phyloP scores from a whole-genome alignment of 2,113 vertebrate species.

The Struthidea cinerea region DNA sequence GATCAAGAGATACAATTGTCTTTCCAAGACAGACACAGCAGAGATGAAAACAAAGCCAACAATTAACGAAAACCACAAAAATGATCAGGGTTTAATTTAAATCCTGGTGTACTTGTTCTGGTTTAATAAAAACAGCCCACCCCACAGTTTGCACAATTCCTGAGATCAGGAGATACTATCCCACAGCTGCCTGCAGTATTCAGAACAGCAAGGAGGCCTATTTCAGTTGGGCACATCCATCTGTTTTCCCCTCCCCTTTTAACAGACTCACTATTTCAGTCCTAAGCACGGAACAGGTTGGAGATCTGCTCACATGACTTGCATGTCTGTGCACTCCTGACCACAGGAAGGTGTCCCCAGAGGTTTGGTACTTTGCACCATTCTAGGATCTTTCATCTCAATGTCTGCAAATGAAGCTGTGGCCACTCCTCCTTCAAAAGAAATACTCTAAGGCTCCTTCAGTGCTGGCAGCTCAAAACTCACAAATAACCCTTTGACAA shows the following conservation, averaged over 20 bases:
- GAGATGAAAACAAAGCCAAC: background rate
- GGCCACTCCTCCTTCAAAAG: background rate
- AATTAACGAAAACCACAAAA: background rate
- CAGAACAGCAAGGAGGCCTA: background rate
- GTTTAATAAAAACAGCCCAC: background rate
- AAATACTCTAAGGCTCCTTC: background rate
- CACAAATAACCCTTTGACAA: background rate
- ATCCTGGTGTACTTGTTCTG: background rate
- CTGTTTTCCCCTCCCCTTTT: background rate
- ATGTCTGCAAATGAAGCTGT: background rate
- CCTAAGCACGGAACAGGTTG: background rate
- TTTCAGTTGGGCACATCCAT: background rate
- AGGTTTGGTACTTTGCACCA: background rate
- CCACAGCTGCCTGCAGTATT: background rate
- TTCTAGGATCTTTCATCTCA: background rate
- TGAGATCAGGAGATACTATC: background rate
- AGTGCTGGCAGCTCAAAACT: background rate
- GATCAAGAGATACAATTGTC: background rate
- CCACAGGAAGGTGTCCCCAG: background rate
- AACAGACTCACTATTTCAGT: background rate
- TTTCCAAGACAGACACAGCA: background rate
- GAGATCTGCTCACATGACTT: background rate
- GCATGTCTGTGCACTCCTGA: background rate
- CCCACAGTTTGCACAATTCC: background rate
- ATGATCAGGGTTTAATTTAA: background rate